Percentiles rank a stretch among this genome's conserved stretches.
These are phyloP conservation scores for Aphelocoma californica DNA, from an alignment of 2,797 vertebrate genomes.

Conservation along the genomic window DNA sequence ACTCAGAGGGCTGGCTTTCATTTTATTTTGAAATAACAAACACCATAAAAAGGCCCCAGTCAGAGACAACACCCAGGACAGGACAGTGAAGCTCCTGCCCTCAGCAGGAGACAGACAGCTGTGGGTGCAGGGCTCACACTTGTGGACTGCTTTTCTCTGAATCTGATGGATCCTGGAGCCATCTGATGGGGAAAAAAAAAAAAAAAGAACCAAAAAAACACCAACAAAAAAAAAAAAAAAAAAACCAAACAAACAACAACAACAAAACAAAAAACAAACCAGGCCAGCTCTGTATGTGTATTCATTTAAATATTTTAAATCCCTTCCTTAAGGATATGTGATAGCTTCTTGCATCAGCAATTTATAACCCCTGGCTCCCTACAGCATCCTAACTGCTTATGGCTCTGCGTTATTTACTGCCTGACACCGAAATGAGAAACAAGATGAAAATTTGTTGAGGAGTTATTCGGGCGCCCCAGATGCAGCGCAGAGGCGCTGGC, in stretches of 20 bases:
- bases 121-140: not conserved
- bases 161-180: not conserved
- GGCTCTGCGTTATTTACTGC: slow-evolving; percentile 4
- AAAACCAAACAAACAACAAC: too few species aligned
- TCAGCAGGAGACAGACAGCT: not conserved
- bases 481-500: not conserved
- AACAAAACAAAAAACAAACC: not conserved
- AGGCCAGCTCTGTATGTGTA: not conserved
- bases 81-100: not conserved
- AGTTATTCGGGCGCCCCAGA: not conserved
- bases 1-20: not conserved
- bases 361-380: not conserved
- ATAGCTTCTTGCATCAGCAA: slow-evolving; percentile 16
- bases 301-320: slow-evolving; percentile 4
- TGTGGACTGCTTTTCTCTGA: not conserved
- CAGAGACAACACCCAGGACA: not conserved
- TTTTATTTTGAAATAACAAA: not conserved
- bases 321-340: not conserved
- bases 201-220: too few species aligned
- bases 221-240: too few species aligned
- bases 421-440: not conserved
- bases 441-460: not conserved
- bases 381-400: not conserved
- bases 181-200: not conserved
- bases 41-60: not conserved